phyloP scores from a whole-genome alignment of 2,888 invertebrate species.

The Diarsia mendica region DNA sequence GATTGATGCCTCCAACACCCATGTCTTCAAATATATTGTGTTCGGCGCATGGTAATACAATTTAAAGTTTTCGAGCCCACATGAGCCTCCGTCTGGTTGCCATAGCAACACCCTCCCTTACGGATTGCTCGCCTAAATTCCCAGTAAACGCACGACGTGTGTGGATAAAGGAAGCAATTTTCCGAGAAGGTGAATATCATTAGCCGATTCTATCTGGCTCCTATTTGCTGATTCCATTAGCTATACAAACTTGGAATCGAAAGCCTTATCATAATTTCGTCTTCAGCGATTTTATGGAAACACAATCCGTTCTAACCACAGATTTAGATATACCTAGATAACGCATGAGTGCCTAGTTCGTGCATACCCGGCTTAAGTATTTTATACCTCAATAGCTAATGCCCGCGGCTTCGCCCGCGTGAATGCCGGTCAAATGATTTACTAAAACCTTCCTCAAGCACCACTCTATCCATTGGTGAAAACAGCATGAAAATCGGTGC shows the following conservation, averaged over 20 bases:
- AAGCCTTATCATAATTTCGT: constrained; percentile 65
- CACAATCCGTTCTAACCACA: constrained; percentile 13
- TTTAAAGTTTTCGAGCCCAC: constrained; percentile 89
- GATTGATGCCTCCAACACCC: constrained; percentile 74
- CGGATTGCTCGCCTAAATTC: constrained; percentile 82
- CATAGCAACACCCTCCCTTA: constrained; percentile 85
- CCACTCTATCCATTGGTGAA: no score
- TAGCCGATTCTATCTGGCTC: constrained; percentile 79
- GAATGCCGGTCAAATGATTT: no score
- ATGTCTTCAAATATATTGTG: constrained; percentile 80
- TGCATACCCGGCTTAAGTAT: no score
- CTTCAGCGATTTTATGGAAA: constrained; percentile 49
- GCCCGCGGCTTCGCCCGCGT: no score
- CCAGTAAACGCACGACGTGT: constrained; percentile 85
- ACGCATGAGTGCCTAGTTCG: no score
- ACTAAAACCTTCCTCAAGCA: no score
- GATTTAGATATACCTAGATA: no score
- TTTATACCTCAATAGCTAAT: no score
- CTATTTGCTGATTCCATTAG: constrained; percentile 77
- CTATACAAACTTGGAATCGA: constrained; percentile 68
- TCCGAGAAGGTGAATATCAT: constrained; percentile 89
- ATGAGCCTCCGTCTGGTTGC: constrained; percentile 86
- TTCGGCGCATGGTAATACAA: constrained; percentile 86
- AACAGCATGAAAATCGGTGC: no score
- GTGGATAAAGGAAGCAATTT: constrained; percentile 88